Base-by-base conservation (phyloP, 2,797 vertebrate species). In the Sciaenops ocellatus region DNA sequence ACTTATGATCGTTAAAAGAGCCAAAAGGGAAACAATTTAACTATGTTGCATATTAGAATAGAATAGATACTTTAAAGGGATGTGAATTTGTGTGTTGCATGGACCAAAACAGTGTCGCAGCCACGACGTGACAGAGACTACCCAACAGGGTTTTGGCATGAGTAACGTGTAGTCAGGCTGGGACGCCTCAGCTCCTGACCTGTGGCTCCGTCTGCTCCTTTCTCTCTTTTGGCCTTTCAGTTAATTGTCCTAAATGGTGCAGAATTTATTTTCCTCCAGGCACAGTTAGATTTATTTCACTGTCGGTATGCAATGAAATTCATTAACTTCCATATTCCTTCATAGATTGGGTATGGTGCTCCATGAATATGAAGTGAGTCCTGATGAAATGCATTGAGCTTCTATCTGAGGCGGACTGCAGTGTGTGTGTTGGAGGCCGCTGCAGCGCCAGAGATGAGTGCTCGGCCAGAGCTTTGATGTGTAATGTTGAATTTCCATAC, bases 391-490 rank as follows among this genome's bases (percentile, higher is more conserved):
- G 44, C 24, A 13, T 10, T 60, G 52, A 51, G 22, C 50, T 12
- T 10, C 15, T 56, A 0, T 69, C 12, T 5, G 6, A 72, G 56
- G 13, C 38, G 3, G 52, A 22, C 52, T 50, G 24, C 54, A 9
- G 66, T 28, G 51, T 61, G 57, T 3, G 0, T 2, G 28, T 30
- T 17, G 11, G 60, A 65, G 20, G 30, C 72, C 0, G 73, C 63
- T 64, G 73, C 30, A 59, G 28, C 6, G 20, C 67, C 18, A 34
- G 1, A n/a, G 24, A 41, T 47, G 20, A 26, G 46, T 57, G 62
- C 52, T 44, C 5, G 34, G 0, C 61, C 16, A 12, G 5, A 28
- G 48, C 73, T 83, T 75, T 84, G 68, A 87, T 79, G 67, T 69
- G 47, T 28, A 30, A 18, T 69, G 30, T 51, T 48, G 12, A 17